These are phyloP conservation scores for Cistogaster globosa DNA, from an alignment of 2,888 invertebrate genomes.

Conservation along the genomic window DNA sequence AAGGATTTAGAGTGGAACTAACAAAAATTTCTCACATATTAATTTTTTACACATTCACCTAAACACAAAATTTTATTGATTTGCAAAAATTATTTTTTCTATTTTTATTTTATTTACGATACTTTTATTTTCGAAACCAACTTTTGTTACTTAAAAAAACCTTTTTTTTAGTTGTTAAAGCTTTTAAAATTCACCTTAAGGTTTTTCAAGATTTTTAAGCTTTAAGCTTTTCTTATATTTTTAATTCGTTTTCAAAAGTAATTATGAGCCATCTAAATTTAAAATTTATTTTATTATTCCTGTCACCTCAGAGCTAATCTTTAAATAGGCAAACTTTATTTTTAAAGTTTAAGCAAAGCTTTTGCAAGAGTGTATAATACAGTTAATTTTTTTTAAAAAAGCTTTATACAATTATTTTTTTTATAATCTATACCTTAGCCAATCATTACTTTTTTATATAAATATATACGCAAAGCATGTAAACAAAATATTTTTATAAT, in stretches of 20 bases:
- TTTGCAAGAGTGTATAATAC: background rate
- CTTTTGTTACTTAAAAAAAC: no score
- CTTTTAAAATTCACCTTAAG: background rate
- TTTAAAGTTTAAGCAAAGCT: background rate
- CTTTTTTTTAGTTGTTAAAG: background rate
- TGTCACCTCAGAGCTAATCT: no score
- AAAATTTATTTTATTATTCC: no score
- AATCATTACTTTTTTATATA: no score
- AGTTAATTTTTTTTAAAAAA: background rate
- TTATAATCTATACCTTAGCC: no score
- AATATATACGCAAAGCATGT: no score
- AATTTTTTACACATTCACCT: background rate
- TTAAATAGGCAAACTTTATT: no score
- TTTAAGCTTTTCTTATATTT: background rate
- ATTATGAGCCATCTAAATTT: no score
- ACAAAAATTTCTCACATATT: background rate
- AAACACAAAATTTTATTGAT: background rate
- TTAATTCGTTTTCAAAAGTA: no score
- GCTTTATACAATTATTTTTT: background rate
- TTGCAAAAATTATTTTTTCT: background rate
- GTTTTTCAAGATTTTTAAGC: background rate
- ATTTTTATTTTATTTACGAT: background rate
- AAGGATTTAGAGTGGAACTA: no score
- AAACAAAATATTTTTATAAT: no score
- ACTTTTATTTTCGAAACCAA: background rate